Base-by-base conservation (phyloP, 2,113 vertebrate genomes). In the Cnemophilus loriae region DNA sequence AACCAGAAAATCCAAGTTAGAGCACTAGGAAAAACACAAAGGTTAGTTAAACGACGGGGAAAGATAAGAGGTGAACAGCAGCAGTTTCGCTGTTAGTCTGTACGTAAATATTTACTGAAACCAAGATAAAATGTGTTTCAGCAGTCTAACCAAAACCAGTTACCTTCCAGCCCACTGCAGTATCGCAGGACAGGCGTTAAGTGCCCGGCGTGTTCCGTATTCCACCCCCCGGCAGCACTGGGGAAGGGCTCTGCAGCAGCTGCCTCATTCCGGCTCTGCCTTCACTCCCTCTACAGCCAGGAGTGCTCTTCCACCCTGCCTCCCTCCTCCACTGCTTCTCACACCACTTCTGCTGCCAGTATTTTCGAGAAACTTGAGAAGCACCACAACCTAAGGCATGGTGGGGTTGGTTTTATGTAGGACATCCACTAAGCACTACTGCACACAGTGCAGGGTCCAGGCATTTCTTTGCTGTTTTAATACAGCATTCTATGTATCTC, bases 1-100 rank as follows among this genome's bases (percentile, higher is more conserved):
- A 97, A 96, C 24, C 92, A 96, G 94, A 95, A 95, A 96, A 85
- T 97, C 97, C 92, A 85, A 95, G 91, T 87, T 87, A 95, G 81
- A 97, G 92, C 95, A 95, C 96, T 96, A 97, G 96, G 94, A 93
- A 73, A 93, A 95, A 96, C 63, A 96, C 90, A 98, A 73, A 94
- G 52, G 92, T 97, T 97, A 97, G 89, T 96, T 93, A 89, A 84
- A 61, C 0, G 0, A 68, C 6, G 8, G 57, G 61, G 70, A 77
- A 76, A 84, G 55, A 0, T 13, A 76, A 68, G 41, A 83, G 50
- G 17, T 18, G 44, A 21, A 81, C 42, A 92, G 85, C 78, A 88
- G 83, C 28, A 68, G 39, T 71, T 95, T 64, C 78, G 68, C 56
- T 67, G n/a, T 90, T 90, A 79, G 59, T 67, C 86, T 89, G 65